These are phyloP conservation scores for Malurus melanocephalus DNA, from an alignment of 2,113 vertebrate genomes.

Conservation along the genomic window DNA sequence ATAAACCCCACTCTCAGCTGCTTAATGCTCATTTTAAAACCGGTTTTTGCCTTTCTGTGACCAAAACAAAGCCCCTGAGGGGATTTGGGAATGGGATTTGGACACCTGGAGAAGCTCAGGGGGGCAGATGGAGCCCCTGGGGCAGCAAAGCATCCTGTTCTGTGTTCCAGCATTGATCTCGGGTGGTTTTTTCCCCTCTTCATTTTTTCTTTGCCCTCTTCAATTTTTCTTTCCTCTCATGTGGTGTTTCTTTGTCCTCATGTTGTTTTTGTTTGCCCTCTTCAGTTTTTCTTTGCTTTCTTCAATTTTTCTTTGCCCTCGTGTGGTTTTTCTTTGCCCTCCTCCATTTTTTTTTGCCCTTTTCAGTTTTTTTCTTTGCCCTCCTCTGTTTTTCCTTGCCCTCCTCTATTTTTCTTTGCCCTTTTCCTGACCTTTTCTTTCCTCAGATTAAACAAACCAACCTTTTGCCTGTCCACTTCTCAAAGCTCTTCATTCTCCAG, in stretches of 20 bases:
- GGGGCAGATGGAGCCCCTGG: not conserved
- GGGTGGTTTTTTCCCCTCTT: no score
- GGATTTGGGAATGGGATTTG: not conserved
- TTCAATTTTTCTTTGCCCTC: no score
- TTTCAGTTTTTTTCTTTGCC: no score
- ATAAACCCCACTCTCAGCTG: not conserved
- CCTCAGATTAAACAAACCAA: not conserved
- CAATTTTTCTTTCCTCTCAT: no score
- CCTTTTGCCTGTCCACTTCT: not conserved
- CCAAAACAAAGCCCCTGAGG: not conserved
- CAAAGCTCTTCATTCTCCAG: not conserved
- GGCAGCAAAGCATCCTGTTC: not conserved
- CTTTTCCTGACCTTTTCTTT: not conserved
- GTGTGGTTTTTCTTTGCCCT: no score
- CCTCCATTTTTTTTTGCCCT: no score
- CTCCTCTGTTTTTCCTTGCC: no score
- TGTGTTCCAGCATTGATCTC: not conserved
- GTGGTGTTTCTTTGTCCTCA: no score
- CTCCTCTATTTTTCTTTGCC: not conserved
- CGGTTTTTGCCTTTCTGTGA: not conserved
- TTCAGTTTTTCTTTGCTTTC: no score
- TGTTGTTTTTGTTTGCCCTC: no score
- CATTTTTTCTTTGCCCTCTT: not conserved
- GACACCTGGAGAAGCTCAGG: rapidly evolving
- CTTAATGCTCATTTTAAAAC: not conserved